Evolutionary conservation across 2,888 invertebrate genomes (phyloP).

Genomic region (Cecidostiba fungosa): DNA sequence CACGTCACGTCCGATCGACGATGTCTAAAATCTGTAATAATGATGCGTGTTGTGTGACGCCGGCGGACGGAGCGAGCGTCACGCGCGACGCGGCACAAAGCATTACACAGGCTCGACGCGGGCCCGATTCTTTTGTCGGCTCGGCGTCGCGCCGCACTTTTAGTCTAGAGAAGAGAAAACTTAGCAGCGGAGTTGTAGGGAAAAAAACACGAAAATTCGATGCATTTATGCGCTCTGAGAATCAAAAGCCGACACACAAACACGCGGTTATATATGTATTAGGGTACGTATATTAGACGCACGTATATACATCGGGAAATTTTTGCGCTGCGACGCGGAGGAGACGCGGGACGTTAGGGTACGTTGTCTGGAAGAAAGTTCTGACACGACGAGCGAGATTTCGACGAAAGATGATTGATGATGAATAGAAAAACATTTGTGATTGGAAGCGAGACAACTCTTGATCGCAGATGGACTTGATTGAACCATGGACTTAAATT

Average conservation of each 20-base stretch:
- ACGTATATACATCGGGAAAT: background rate
- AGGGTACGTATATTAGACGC: background rate
- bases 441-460: background rate
- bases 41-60: background rate
- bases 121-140: slow-evolving; percentile 10
- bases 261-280: background rate
- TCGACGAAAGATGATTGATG: no score
- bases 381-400: no score
- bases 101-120: slow-evolving; percentile 22
- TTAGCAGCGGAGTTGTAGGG: slow-evolving; percentile 33
- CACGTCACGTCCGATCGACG: background rate
- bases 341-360: slow-evolving; percentile 47
- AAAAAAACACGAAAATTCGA: slow-evolving; percentile 29
- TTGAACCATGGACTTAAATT: slow-evolving; percentile 69
- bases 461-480: slow-evolving; percentile 69
- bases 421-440: slow-evolving; percentile 2
- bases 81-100: slow-evolving; percentile 32
- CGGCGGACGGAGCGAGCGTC: background rate
- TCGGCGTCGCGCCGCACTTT: slow-evolving; percentile 17
- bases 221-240: slow-evolving; percentile 43
- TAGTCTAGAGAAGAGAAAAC: slow-evolving; percentile 45
- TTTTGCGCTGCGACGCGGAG: slow-evolving; percentile 29
- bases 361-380: slow-evolving; percentile 42
- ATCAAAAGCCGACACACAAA: slow-evolving; percentile 28
- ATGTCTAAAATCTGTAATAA: slow-evolving; percentile 21